phyloP scores from a whole-genome alignment of 2,797 vertebrate species.

The Sebastes vulpes region DNA sequence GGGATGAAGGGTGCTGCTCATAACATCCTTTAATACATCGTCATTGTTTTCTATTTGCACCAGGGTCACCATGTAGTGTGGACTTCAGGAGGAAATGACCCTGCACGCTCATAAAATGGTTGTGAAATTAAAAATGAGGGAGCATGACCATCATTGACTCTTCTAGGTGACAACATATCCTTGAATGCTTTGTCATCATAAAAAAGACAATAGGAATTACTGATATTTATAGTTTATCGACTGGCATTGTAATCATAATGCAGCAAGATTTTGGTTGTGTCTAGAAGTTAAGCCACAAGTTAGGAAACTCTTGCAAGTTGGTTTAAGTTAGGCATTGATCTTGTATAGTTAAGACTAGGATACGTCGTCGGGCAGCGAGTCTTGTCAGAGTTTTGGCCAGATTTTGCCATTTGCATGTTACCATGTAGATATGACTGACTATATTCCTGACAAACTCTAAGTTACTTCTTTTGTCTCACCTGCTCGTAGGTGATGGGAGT shows the following conservation, averaged over 20 bases:
- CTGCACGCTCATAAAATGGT: not conserved
- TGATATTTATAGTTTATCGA: not conserved
- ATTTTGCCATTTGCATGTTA: no score
- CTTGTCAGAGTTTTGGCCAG: not conserved
- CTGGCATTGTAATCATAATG: not conserved
- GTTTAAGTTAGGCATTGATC: not conserved
- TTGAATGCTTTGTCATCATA: not conserved
- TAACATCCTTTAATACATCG: not conserved
- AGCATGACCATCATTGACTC: not conserved
- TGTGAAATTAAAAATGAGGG: not conserved
- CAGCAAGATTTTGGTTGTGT: not conserved
- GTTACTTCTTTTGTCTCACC: conserved; percentile 72
- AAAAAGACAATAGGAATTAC: not conserved
- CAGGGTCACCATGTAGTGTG: not conserved
- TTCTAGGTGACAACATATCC: not conserved
- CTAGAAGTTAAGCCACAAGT: not conserved
- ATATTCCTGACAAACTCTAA: not conserved
- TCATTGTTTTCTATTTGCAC: not conserved
- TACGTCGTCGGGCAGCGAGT: not conserved
- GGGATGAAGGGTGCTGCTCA: not conserved
- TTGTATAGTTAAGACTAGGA: not conserved
- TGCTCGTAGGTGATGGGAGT: conserved; percentile 94
- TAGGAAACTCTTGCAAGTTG: not conserved
- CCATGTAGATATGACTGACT: not conserved
- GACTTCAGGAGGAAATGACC: not conserved